Percentiles rank a stretch among this genome's conserved stretches.
Conservation (phyloP, 2,113 vertebrate species). For the Pseudorhombus dupliciocellatus region DNA sequence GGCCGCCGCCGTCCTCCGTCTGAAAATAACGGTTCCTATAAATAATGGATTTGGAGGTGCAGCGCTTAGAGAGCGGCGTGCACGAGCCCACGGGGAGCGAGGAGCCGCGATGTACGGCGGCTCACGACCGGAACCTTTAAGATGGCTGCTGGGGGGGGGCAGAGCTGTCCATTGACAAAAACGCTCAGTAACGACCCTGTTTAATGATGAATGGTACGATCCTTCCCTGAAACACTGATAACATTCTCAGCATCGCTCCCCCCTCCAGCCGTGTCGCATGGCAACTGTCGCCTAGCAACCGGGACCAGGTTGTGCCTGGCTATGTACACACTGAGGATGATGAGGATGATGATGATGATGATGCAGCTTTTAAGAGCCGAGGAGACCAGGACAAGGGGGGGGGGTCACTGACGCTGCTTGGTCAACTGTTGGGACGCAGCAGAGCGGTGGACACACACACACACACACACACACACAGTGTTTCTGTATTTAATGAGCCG, state of each 20-base stretch:
- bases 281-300: constrained; percentile 90
- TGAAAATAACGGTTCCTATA: constrained; percentile 61
- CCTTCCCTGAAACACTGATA: constrained; percentile 12
- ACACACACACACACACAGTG: too few relatives aligned
- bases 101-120: background rate
- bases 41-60: constrained; percentile 64
- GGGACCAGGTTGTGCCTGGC: constrained; percentile 64
- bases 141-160: constrained; percentile 7
- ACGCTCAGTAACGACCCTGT: background rate
- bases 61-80: constrained; percentile 42
- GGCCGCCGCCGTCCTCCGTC: too few relatives aligned
- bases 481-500: too few relatives aligned
- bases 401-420: too few relatives aligned
- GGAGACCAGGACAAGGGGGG: constrained; percentile 9
- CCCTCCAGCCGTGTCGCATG: constrained; percentile 77
- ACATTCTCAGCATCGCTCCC: constrained; percentile 52
- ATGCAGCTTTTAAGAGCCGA: constrained; percentile 54
- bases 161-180: constrained; percentile 41
- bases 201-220: constrained; percentile 37
- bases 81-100: constrained; percentile 14
- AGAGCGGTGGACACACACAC: too few relatives aligned
- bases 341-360: too few relatives aligned
- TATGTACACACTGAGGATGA: constrained; percentile 59
- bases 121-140: constrained; percentile 11
- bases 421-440: too few relatives aligned